Evolutionary conservation across 2,113 vertebrate species (phyloP), one percentile per base, ranked within the genome.

Genomic region (Furnarius figulus): DNA sequence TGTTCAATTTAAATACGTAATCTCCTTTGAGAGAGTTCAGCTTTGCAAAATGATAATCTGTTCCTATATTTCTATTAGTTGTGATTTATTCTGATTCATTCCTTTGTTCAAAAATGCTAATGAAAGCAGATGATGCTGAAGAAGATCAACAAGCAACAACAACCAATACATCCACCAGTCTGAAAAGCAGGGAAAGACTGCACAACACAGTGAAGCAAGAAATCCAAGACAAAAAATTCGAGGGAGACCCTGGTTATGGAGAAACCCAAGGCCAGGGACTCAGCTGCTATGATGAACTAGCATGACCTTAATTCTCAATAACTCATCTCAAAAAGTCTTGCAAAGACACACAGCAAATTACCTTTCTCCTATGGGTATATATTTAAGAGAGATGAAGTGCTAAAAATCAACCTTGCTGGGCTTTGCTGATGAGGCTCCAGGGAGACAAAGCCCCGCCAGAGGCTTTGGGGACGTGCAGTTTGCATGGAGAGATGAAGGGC

Each of bases 1-100:
- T 94, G 95, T 93, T 96, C 81, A 94, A 93, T 95, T 96, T 95
- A 95, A 97, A 96, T 89, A 94, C 6, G 66, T 96, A 96, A 96
- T 95, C 95, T 96, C 94, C 81, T 95, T 61, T 85, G 93, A 96
- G 93, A 91, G 80, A 91, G 70, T 76, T 93, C 66, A 70, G 93
- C 73, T 96, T 87, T 93, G 71, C 89, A 96, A 94, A 97, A 93
- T 75, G 65, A 95, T 95, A 68, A 94, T 94, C 89, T 97, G 84
- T 85, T 92, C 84, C 94, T 95, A 87, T 96, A 97, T 95, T 94
- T 87, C 91, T 95, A 95, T 93, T 96, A 95, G 87, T 79, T 85
- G 74, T 91, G 89, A 95, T 96, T 95, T 96, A 96, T 95, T 89
- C 95, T 85, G 89, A 97, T 96, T 95, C 87, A 82, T 73, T 94